phyloP scores from a whole-genome alignment of 2,797 vertebrate species.

The Syndactyla subalaris region DNA sequence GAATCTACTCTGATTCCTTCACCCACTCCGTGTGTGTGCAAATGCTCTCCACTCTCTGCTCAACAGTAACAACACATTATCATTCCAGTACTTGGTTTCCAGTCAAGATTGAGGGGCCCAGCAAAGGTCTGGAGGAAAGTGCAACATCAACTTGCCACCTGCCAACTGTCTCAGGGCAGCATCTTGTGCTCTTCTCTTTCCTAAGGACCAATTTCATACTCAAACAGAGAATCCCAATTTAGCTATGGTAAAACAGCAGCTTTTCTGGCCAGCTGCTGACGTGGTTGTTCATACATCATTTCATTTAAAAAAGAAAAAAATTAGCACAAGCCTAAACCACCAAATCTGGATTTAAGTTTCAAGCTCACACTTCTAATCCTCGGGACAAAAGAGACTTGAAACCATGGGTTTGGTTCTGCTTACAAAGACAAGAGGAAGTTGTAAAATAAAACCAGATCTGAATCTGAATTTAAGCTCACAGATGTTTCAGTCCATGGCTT shows the following conservation, averaged over 20 bases:
- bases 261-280: not conserved
- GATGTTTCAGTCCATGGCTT: not conserved
- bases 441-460: slow-evolving; percentile 15
- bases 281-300: not conserved
- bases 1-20: not conserved
- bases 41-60: not conserved
- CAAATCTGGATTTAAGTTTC: not conserved
- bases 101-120: not conserved
- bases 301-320: not conserved
- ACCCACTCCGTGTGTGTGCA: not conserved
- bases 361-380: not conserved
- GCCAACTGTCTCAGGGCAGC: not conserved
- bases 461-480: slow-evolving; percentile 4
- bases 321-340: not conserved
- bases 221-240: not conserved
- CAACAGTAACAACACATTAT: not conserved
- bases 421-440: slow-evolving; percentile 37
- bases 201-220: not conserved
- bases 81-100: not conserved
- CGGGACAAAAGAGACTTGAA: slow-evolving; percentile 5
- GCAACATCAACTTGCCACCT: not conserved
- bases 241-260: not conserved
- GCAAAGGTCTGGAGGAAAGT: not conserved
- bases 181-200: not conserved
- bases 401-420: slow-evolving; percentile 43